Conservation (phyloP, 2,797 vertebrate species). For the Arctocebus calabarensis region DNA sequence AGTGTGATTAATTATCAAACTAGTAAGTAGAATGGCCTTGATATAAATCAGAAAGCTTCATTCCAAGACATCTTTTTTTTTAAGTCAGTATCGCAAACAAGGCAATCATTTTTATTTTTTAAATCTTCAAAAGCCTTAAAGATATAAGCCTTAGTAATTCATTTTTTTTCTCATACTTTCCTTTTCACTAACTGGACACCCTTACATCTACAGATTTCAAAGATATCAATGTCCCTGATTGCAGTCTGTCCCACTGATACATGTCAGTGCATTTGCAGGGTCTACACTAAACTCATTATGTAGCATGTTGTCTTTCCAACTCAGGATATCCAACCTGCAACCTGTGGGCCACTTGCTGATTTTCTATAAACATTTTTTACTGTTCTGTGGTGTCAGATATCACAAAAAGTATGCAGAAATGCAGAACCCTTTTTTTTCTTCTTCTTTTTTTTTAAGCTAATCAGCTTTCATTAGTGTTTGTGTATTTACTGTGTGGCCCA, state of each 20-base stretch:
- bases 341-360: too few relatives aligned
- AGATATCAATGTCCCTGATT: not conserved
- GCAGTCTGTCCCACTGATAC: not conserved
- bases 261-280: not conserved
- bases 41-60: not conserved
- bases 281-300: not conserved
- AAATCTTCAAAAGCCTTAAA: not conserved
- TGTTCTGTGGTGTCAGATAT: too few relatives aligned
- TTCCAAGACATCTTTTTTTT: not conserved
- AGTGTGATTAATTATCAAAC: not conserved
- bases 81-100: too few relatives aligned
- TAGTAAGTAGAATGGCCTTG: not conserved
- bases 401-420: too few relatives aligned
- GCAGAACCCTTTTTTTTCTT: too few relatives aligned
- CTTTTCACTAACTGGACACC: not conserved
- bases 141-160: not conserved
- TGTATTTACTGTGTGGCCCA: too few relatives aligned
- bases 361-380: too few relatives aligned
- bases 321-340: not conserved
- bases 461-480: too few relatives aligned
- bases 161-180: not conserved
- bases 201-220: not conserved
- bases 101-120: not conserved
- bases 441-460: too few relatives aligned
- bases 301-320: not conserved